Evolutionary conservation across 2,113 vertebrate genomes (phyloP).

Genomic region (Guaruba guarouba): DNA sequence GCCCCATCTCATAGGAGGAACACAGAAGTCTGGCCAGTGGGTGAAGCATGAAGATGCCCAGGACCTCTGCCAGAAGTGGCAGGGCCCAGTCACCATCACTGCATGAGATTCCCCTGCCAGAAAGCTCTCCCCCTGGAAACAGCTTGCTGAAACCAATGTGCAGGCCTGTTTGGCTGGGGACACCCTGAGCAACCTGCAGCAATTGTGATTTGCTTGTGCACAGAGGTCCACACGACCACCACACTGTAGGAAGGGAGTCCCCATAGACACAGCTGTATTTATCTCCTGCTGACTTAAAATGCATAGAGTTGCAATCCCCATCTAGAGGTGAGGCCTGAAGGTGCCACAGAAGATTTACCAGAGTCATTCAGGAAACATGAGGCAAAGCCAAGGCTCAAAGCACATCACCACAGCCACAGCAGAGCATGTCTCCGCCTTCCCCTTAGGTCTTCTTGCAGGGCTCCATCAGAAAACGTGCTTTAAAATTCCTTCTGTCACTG

Average conservation of each 20-base stretch:
- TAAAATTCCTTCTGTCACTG: not conserved
- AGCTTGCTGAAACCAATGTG: not conserved
- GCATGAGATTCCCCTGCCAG: not conserved
- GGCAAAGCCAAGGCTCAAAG: not conserved
- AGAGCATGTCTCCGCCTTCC: not conserved
- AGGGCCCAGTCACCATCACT: not conserved
- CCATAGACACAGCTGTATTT: not conserved
- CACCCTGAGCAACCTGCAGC: not conserved
- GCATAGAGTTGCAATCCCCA: not conserved
- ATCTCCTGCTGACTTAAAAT: not conserved
- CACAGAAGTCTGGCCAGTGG: not conserved
- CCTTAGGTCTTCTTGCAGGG: not conserved
- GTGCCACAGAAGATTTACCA: not conserved
- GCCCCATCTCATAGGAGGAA: not conserved
- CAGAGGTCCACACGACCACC: accelerated
- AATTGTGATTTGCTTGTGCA: not conserved
- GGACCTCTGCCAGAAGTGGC: not conserved
- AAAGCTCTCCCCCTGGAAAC: not conserved
- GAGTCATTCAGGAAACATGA: not conserved
- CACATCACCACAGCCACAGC: not conserved
- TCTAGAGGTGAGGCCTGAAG: not conserved
- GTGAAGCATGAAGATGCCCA: not conserved
- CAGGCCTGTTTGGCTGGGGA: not conserved
- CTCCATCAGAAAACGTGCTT: not conserved
- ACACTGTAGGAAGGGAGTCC: not conserved